Base-by-base conservation (phyloP, 2,113 vertebrate genomes). In the Pomatostomus ruficeps region DNA sequence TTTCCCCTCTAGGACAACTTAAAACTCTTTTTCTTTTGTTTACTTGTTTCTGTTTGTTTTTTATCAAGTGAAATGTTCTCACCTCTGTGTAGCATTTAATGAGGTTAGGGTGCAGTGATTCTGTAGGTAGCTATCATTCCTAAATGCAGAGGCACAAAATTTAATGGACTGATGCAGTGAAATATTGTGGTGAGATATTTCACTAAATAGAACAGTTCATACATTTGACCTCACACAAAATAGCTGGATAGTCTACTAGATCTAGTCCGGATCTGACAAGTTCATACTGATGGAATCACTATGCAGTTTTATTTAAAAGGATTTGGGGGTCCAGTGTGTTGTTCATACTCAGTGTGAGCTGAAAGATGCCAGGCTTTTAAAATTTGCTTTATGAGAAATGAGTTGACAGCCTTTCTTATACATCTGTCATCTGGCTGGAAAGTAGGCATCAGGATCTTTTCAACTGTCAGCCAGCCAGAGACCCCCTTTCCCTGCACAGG, bases 361-460 rank as follows among this genome's bases (percentile, higher is more conserved):
- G 70, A 71, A 91, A 89, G 23, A 75, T 68, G 42, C 24, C 70
- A 68, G 58, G 22, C 7, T 75, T 84, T 14, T 21, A 1, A 18
- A 52, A 68, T 65, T 29, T 79, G 16, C 29, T 61, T 61, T 59
- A 31, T 42, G 23, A 73, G 36, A 87, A 91, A 89, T 49, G 29
- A 88, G 29, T 73, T 85, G 67, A 91, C 65, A 92, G 23, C 15
- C 17, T 68, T 31, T 54, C 23, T 87, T 58, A 35, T 22, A 25
- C 43, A 65, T 78, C 83, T 93, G 61, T 91, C 52, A 87, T 3
- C 57, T 72, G 40, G 25, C 15, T 91, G 70, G 84, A 88, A 95
- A 82, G 70, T 16, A 77, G 62, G 20, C 36, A 71, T 81, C 36
- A 21, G 28, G 23, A 59, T 72, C 31, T 84, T 63, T 89, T 74